These are phyloP conservation scores for Pinna nobilis DNA, from an alignment of 1,140 invertebrate species.

Conservation along the genomic window DNA sequence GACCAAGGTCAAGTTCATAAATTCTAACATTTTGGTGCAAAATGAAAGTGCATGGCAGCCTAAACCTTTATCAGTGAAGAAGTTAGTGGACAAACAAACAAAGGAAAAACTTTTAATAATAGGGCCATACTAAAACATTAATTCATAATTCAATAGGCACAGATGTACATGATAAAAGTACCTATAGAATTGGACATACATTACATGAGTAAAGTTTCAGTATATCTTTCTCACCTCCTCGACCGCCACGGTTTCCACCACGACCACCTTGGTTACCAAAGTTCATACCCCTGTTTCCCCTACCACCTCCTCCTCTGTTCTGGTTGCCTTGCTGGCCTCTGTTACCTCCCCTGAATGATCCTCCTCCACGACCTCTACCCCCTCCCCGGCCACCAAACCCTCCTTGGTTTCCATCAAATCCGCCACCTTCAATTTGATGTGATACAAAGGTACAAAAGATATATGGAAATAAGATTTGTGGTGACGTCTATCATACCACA, in stretches of 20 bases:
- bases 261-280: conserved; percentile 22
- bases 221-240: conserved; percentile 3
- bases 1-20: no score
- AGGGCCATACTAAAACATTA: background rate
- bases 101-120: no score
- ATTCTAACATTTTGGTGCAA: no score
- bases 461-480: background rate
- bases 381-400: background rate
- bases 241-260: conserved; percentile 29
- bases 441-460: background rate
- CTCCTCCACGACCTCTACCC: conserved; percentile 6
- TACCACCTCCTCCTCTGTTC: background rate
- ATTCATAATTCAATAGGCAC: background rate
- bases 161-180: background rate
- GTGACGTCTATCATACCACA: no score
- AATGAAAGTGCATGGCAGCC: no score
- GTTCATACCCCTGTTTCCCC: conserved; percentile 3
- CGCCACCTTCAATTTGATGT: background rate
- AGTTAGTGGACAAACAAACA: background rate
- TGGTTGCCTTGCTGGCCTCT: conserved; percentile 1
- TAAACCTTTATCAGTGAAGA: background rate
- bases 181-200: background rate
- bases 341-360: background rate
- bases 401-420: background rate
- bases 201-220: background rate